Base-by-base conservation (phyloP, 2,113 vertebrate genomes). In the Bujurquina vittata region DNA sequence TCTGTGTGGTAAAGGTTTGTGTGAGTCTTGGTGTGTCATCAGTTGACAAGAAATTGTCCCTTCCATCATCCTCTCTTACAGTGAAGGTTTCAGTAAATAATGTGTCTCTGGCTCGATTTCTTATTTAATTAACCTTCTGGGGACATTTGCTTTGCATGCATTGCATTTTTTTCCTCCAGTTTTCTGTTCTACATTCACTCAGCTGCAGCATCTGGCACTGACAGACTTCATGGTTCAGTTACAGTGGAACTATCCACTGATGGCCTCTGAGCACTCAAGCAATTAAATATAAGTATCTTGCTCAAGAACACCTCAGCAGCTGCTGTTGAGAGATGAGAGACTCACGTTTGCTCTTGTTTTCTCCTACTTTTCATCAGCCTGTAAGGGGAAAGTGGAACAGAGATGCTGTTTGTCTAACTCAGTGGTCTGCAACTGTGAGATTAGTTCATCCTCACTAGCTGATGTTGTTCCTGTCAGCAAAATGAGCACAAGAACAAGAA, bases 41-140 rank as follows among this genome's bases (percentile, higher is more conserved):
- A 63, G 26, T 69, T 23, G 14, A 49, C 58, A 23, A 26, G 22
- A 55, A 75, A 35, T 33, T 83, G 72, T 59, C 76, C 8, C 55
- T 58, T 10, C 54, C 67, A 75, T 55, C 55, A 35, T 46, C 43
- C 23, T 78, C 72, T 35, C 26, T 8, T 15, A 63, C 23, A 80
- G 26, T 79, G 54, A 67, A 56, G 56, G 49, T 33, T 73, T 81
- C 9, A 60, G 84, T 63, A 79, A 85, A 60, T 52, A 81, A 14
- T 73, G 37, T 26, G 59, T 85, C 60, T 26, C 26, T 22, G 26
- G 46, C 31, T 49, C 75, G 46, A 60, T 75, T 84, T 83, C 57
- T 59, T 67, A 75, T 84, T 81, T 81, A 80, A 87, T 87, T 76
- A 84, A 85, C 75, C 80, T 88, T 84, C 75, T 46, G 78, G 81